A percentile compares a stretch with the other conserved stretches of the same genome.
phyloP scores from a whole-genome alignment of 1,140 invertebrate species.

The Anadara kagoshimensis region DNA sequence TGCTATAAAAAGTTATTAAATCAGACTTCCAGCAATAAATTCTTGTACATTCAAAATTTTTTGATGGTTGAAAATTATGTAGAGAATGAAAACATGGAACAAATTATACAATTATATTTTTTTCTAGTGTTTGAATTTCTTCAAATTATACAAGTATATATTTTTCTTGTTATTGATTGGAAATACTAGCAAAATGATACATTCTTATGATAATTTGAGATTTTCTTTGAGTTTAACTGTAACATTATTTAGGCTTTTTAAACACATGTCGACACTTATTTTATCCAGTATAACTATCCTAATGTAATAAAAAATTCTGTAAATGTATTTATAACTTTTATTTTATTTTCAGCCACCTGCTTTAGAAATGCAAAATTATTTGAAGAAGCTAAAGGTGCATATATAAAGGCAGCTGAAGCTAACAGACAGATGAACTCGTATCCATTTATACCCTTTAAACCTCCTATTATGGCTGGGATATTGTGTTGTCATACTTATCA shows the following conservation, averaged over 20 bases:
- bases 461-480: too few relatives aligned
- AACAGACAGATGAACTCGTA: conserved; percentile 90
- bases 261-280: background rate
- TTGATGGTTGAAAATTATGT: too few relatives aligned
- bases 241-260: background rate
- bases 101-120: too few relatives aligned
- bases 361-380: conserved; percentile 90
- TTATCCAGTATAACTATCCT: conserved; percentile 25
- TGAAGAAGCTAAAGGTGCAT: conserved; percentile 87
- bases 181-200: conserved; percentile 2
- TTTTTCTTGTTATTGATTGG: too few relatives aligned
- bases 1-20: too few relatives aligned
- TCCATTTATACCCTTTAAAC: conserved; percentile 78
- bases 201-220: too few relatives aligned
- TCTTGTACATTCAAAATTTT: too few relatives aligned
- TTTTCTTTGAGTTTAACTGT: background rate
- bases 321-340: conserved; percentile 6
- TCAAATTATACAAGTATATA: too few relatives aligned
- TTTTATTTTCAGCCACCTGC: conserved; percentile 84
- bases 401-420: conserved; percentile 90
- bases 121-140: too few relatives aligned
- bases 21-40: too few relatives aligned
- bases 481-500: too few relatives aligned
- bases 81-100: too few relatives aligned
- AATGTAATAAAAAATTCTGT: conserved; percentile 13